Base-by-base conservation (phyloP, 2,797 vertebrate genomes). In the Echiichthys vipera region DNA sequence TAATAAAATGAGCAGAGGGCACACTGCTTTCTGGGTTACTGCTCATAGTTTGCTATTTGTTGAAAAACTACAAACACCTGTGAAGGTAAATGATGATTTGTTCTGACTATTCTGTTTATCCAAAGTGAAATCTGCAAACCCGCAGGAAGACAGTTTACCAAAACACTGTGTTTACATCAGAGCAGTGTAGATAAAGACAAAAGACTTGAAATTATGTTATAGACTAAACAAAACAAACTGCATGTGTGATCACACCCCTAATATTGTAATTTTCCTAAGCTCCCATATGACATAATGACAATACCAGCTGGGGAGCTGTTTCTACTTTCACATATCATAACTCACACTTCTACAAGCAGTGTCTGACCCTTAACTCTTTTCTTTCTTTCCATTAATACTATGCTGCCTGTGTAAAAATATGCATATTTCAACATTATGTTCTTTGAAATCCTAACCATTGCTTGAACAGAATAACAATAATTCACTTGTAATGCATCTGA, bases 251-350 rank as follows among this genome's bases (percentile, higher is more conserved):
- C 63, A 51, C 57, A 73, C 43, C 22, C 29, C 17, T 47, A 43
- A 72, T 69, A 77, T n/a, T n/a, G n/a, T 65, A 36, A n/a, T 30
- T 80, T 57, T 65, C 20, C n/a, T 39, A 39, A 34, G 25, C 67
- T 68, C 54, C 80, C 77, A 87, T 83, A 86, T 88, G 84, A 76
- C 54, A 34, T 27, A 45, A 72, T 27, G 14, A 47, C 61, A 67
- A 65, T 50, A 56, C 87, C 83, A 86, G 74, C 80, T 84, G 78
- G 85, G 71, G 50, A 73, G 63, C 45, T 37, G 61, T 72, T 80
- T 74, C 39, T 65, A 53, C 37, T 70, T 84, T 76, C 77, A 69
- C 71, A 77, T 71, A 43, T 80, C 68, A 63, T 62, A 69, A 65
- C 65, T 82, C 58, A 63, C 71, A 82, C 63, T 22, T 78, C 22